Percentiles rank a stretch among this genome's conserved stretches.
phyloP scores from a whole-genome alignment of 2,113 vertebrate species.

The Labeo catla region DNA sequence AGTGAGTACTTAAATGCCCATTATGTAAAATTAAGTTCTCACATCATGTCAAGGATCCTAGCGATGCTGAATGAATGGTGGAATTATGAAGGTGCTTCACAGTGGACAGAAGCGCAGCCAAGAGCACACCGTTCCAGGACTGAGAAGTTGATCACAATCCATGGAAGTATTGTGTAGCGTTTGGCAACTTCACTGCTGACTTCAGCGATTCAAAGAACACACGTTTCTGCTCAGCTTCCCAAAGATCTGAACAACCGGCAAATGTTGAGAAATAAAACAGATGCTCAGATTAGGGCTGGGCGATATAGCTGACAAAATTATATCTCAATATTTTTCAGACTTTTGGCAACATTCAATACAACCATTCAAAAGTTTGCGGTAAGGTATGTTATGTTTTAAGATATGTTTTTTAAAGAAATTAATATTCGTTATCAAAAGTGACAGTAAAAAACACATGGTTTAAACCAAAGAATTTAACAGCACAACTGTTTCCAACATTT shows the following conservation, averaged over 20 bases:
- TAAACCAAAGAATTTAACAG: too few species aligned
- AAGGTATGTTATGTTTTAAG: too few species aligned
- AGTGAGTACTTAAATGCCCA: conserved; percentile 34
- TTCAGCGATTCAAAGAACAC: conserved; percentile 13
- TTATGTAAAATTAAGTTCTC: conserved; percentile 48
- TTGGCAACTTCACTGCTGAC: conserved; percentile 16
- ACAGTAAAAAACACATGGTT: too few species aligned
- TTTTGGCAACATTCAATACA: neutral
- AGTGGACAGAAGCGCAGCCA: conserved; percentile 6
- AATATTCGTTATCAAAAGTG: too few species aligned
- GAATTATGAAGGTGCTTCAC: conserved; percentile 25
- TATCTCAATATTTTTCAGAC: neutral
- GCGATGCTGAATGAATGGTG: neutral
- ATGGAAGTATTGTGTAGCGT: conserved; percentile 20
- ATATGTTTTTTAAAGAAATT: neutral
- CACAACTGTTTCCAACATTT: too few species aligned
- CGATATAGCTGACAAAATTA: neutral
- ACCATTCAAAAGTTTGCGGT: neutral
- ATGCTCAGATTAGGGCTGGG: neutral
- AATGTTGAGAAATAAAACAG: neutral
- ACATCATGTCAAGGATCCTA: conserved; percentile 34
- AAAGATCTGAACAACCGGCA: neutral
- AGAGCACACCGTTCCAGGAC: neutral
- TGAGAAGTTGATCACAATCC: conserved; percentile 31
- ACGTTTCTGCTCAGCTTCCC: neutral